Percentiles rank a stretch among this genome's conserved stretches.
phyloP scores from a whole-genome alignment of 2,888 invertebrate genomes.

The Thymelicus acteon region DNA sequence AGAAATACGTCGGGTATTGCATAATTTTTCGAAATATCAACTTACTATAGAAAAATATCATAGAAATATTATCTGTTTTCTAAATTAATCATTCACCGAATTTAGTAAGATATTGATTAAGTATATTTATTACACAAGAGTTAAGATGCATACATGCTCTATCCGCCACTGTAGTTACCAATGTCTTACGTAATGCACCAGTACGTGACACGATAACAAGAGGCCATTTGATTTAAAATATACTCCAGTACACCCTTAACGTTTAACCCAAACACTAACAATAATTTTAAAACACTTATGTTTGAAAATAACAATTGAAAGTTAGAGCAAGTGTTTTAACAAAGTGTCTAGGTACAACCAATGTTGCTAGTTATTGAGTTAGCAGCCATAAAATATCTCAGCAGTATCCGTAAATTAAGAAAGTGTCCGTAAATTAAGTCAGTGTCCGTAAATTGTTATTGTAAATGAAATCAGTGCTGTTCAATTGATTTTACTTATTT shows the following conservation, averaged over 20 bases:
- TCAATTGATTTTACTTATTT: no score
- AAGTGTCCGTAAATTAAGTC: not conserved
- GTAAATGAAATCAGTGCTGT: no score
- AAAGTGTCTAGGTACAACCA: no score
- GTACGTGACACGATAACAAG: slow-evolving; percentile 68
- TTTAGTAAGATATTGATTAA: slow-evolving; percentile 4
- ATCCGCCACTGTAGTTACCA: slow-evolving; percentile 23
- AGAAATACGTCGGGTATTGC: no score
- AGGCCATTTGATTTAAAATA: slow-evolving; percentile 37
- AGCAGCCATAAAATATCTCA: no score
- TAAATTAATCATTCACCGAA: not conserved
- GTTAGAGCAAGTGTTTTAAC: no score
- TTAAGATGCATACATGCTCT: slow-evolving; percentile 30
- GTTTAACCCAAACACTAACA: slow-evolving; percentile 3
- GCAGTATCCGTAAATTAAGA: no score
- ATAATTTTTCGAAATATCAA: no score
- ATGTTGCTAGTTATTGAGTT: no score
- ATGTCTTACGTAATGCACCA: slow-evolving; percentile 21
- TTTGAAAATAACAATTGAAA: no score
- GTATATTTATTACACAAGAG: slow-evolving; percentile 6
- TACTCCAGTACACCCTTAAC: slow-evolving; percentile 14
- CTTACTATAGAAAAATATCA: no score
- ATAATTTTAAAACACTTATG: not conserved
- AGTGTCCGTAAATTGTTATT: not conserved
- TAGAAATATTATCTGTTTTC: no score